Conservation (phyloP, 2,113 vertebrate species). For the Indri indri region DNA sequence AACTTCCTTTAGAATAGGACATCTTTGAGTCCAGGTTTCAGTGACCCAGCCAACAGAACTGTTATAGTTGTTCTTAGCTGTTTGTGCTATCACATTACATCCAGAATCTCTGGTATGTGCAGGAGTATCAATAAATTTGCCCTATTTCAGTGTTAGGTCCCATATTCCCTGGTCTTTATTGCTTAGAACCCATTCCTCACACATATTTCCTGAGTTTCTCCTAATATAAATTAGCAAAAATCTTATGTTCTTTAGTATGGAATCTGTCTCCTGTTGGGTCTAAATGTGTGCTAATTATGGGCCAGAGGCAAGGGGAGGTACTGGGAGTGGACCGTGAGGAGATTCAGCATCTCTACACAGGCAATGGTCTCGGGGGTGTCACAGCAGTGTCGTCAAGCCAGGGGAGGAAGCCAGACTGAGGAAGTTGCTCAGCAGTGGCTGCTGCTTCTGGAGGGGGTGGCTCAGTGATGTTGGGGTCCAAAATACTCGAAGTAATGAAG, state of each 20-base stretch:
- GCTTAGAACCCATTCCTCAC: not conserved
- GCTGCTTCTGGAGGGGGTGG: not conserved
- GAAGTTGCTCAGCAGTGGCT: not conserved
- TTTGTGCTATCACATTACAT: not conserved
- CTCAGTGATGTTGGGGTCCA: not conserved
- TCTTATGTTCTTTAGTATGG: not conserved
- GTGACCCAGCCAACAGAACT: not conserved
- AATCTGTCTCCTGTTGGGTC: not conserved
- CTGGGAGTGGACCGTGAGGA: not conserved
- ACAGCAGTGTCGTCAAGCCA: not conserved
- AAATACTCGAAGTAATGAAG: not conserved
- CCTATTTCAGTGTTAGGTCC: not conserved
- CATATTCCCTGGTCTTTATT: not conserved
- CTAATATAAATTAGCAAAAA: not conserved
- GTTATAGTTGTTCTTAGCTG: not conserved
- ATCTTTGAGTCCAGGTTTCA: not conserved
- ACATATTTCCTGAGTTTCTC: not conserved
- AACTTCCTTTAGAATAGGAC: not conserved
- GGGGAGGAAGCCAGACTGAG: not conserved
- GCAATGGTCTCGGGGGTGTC: not conserved
- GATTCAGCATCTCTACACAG: not conserved
- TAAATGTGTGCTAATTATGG: not conserved
- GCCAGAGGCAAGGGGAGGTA: not conserved
- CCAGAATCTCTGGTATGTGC: not conserved
- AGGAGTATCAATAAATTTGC: not conserved